Conservation (phyloP, 2,888 invertebrate species). For the Lepidochrysops patricia region DNA sequence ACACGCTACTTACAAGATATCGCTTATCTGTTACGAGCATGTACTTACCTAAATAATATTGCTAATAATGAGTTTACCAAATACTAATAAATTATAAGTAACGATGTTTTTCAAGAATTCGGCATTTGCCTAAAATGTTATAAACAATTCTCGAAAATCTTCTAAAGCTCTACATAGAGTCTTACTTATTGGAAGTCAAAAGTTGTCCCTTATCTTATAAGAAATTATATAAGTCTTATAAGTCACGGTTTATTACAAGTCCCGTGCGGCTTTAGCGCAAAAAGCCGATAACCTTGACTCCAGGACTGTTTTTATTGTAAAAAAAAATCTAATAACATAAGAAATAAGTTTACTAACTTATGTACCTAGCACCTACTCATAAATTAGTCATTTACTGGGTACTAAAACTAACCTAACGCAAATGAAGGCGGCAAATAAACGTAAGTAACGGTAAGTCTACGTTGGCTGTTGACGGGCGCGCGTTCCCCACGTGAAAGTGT, state of each 20-base stretch:
- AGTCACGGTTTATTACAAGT: neutral
- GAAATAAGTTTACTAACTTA: no score
- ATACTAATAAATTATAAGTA: neutral
- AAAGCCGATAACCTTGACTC: neutral
- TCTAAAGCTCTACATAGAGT: neutral
- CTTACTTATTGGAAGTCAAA: neutral
- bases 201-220: neutral
- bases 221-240: neutral
- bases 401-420: neutral
- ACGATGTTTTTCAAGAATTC: neutral
- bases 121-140: neutral
- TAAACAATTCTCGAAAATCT: neutral
- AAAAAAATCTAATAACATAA: no score
- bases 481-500: constrained; percentile 23
- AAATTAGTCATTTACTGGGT: neutral
- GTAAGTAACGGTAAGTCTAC: constrained; percentile 4
- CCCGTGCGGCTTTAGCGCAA: neutral
- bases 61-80: neutral
- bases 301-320: no score
- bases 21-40: neutral
- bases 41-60: neutral
- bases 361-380: no score
- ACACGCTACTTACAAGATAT: neutral
- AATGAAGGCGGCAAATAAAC: neutral
- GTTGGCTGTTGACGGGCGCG: neutral